Base-by-base conservation (phyloP, 2,888 invertebrate species). In the Notodonta ziczac region DNA sequence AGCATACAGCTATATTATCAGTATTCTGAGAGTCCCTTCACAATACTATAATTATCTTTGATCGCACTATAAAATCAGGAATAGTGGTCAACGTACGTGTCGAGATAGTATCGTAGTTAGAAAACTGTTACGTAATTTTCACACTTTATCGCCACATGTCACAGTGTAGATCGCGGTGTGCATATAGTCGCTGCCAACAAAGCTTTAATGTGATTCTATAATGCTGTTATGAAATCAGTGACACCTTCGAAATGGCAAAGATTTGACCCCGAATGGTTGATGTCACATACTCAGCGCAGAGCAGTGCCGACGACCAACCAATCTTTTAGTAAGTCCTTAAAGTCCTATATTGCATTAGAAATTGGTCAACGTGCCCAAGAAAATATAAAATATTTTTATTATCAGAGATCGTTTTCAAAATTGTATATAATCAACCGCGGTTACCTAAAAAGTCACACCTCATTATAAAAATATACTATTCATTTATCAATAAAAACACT, bases 11-110 rank as follows among this genome's bases (percentile, higher is more conserved):
- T 24, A 24, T 24, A 24, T 24, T 24, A 35, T 35, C 4, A 5
- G 4, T 35, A 35, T 35, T 35, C 35, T 35, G 4, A 5, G 2
- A 35, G 7, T 35, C 16, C 12, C 16, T 5, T 9, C 50, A 16
- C 12, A 50, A 5, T 24, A 24, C 4, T 12, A 8, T 32, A 52
- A 32, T 24, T 39, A 54, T 54, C 54, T 39, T 54, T 54, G 54
- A 54, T 54, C 39, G 39, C 54, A 54, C 54, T 54, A 52, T 52
- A 52, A 10, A 52, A 52, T 52, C 32, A 54, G 54, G 54, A 54
- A 54, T 39, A 54, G 54, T 39, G 12, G 13, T 14, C 16, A 50
- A 39, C 39, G n/a, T 8, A 39, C 54, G 54, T 54, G 54, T 14
- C 54, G 4, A 8, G 54, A 54, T 14, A 14, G 39, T 54, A 39